Base-by-base conservation (phyloP, 2,888 invertebrate species). In the Hirudinaria manillensis region DNA sequence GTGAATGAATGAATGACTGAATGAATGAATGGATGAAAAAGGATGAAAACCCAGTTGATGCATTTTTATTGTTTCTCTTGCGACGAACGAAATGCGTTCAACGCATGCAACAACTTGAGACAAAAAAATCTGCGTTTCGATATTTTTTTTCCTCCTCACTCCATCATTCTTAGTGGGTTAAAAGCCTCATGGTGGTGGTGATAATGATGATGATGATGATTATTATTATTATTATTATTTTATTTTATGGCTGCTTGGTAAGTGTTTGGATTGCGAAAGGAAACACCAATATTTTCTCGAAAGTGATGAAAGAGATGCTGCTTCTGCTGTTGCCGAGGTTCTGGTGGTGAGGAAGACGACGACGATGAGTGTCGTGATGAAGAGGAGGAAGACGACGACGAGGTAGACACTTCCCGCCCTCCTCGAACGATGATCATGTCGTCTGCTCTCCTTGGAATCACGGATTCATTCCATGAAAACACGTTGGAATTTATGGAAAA, bases 291-390 rank as follows among this genome's bases (percentile, higher is more conserved):
- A 16, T 45, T 45, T 45, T 45, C 45, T 45, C 45, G 29, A 61
- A 24, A 6, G 29, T 61, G 61, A 61, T 61, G 61, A 61, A 27
- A 29, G 24, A 27, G 61, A 27, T 61, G 3, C 61, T n/a, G 3
- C 61, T 61, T 16, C 19, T 61, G 24, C 21, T 61, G 61, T 1
- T 61, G 4, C 21, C n/a, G 7, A 61, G n/a, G n/a, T 61, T 2
- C 10, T 61, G 61, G n/a, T 3, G 61, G 27, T 16, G 4, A 56
- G 21, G 73, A 65, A 13, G 73, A 61, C 61, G 73, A 61, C 61
- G 65, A 32, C 56, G 73, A 73, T 66, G 74, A 74, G 13, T 61
- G 66, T n/a, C 36, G 65, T 45, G 65, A 24, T 66, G 67, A 74
- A 16, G 74, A 74, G 19, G 74, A 74, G 7, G 67, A 74, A 0